Evolutionary conservation across 2,797 vertebrate species (phyloP).

Genomic region (Sebastes minor): DNA sequence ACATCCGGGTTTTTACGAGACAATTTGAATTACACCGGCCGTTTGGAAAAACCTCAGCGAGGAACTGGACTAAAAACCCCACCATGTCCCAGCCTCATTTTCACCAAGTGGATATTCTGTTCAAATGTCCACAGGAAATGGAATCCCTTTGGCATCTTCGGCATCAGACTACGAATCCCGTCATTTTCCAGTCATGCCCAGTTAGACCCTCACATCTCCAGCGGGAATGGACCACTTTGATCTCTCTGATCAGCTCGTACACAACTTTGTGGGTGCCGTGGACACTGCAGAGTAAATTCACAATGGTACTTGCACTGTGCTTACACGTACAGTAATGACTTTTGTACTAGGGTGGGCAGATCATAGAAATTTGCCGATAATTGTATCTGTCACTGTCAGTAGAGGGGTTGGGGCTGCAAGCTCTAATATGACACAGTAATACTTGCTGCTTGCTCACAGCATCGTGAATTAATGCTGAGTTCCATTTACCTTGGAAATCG

Average conservation of each 20-base stretch:
- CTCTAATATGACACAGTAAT: neutral
- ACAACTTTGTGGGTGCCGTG: neutral
- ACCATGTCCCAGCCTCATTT: neutral
- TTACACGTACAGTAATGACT: neutral
- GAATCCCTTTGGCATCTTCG: neutral
- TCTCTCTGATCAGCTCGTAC: neutral
- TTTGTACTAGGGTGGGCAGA: conserved; percentile 3
- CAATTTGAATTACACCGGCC: conserved; percentile 9
- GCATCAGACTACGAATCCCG: neutral
- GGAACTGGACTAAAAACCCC: conserved; percentile 6
- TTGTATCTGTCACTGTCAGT: neutral
- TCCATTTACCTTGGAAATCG: too few relatives aligned
- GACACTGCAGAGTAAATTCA: neutral
- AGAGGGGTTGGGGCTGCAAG: neutral
- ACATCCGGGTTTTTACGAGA: conserved; percentile 13
- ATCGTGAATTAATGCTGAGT: too few relatives aligned
- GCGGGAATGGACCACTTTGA: conserved; percentile 4
- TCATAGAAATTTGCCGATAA: neutral
- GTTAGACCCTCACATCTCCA: neutral
- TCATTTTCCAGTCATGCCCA: neutral
- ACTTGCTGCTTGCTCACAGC: too few relatives aligned
- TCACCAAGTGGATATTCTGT: neutral
- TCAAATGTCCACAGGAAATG: conserved; percentile 15
- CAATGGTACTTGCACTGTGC: neutral
- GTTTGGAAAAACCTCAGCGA: conserved; percentile 6